Evolutionary conservation across 2,113 vertebrate species (phyloP), one percentile per base, ranked within the genome.

Genomic region (Saccopteryx bilineata): DNA sequence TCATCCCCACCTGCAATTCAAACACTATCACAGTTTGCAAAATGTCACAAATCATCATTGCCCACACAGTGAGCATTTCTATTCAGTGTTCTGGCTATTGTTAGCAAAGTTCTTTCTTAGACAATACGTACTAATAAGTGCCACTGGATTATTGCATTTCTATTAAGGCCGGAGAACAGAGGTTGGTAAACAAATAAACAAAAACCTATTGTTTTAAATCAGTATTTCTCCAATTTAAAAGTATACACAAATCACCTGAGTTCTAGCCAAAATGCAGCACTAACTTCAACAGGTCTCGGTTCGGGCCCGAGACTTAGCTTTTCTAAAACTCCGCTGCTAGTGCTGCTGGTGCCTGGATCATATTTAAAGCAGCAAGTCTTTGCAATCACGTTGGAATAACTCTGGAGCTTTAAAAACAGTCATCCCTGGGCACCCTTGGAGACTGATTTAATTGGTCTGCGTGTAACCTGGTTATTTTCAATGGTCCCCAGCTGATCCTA

Each of bases 271-370:
- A 46, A 61, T 9, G 48, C 4, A 58, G 13, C 7, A 11, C 46
- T 2, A 12, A 65, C 4, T 33, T 91, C 50, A 56, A 3, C 8
- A 54, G 11, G 19, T 65, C 39, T 68, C 52, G n/a, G 17, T 0
- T 28, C 4, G 12, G 9, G 6, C 24, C 11, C 39, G 1, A 33
- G 21, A 23, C 15, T 39, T 10, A 0, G 1, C 26, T 56, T 88
- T 91, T 33, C 50, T 52, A 63, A 74, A 69, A 19, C 17, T 68
- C 4, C 24, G 11, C 11, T 15, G 12, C 15, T 31, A 69, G 5
- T 48, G 14, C 5, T 82, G 31, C 31, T 33, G 26, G 8, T 31
- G 39, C 39, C 14, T n/a, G 9, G 19, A 13, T 75, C 15, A 17
- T 7, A 24, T 12, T 19, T 21, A 21, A 5, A 82, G 65, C 3